Conservation (phyloP, 2,113 vertebrate species). For the Amphilophus citrinellus region DNA sequence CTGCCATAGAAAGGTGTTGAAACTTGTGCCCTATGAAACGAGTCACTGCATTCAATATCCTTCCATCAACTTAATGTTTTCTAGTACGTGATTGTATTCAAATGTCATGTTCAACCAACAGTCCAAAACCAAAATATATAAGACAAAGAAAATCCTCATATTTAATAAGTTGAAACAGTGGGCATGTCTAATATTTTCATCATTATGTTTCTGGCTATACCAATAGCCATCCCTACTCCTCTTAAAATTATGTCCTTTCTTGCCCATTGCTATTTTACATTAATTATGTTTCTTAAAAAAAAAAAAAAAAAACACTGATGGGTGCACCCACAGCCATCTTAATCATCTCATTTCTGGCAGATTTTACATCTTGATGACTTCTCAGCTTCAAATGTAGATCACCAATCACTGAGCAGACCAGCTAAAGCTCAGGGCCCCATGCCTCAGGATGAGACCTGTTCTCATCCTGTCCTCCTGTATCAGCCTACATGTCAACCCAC, state of each 20-base stretch:
- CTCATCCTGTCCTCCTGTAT: conserved; percentile 49
- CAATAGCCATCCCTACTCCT: background rate
- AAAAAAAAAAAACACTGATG: background rate
- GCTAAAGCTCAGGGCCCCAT: background rate
- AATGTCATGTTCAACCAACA: background rate
- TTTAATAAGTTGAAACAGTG: background rate
- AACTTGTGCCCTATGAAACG: background rate
- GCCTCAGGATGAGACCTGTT: conserved; percentile 41
- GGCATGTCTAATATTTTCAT: background rate
- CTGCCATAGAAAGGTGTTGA: background rate
- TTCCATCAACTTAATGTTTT: background rate
- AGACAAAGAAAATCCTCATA: background rate
- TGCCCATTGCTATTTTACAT: background rate
- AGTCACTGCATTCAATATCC: background rate
- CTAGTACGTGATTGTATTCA: background rate
- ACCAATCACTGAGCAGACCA: conserved; percentile 1
- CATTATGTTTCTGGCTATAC: background rate
- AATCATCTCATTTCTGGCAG: background rate
- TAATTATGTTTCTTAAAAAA: background rate
- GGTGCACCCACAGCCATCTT: background rate
- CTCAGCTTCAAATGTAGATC: conserved; percentile 23
- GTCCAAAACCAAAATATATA: background rate
- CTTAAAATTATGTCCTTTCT: background rate
- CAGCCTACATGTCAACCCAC: conserved; percentile 50
- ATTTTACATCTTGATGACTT: background rate